Percentiles rank a stretch among this genome's conserved stretches.
Conservation (phyloP, 92 coral and sea anemone species). For the Ricordea florida region DNA sequence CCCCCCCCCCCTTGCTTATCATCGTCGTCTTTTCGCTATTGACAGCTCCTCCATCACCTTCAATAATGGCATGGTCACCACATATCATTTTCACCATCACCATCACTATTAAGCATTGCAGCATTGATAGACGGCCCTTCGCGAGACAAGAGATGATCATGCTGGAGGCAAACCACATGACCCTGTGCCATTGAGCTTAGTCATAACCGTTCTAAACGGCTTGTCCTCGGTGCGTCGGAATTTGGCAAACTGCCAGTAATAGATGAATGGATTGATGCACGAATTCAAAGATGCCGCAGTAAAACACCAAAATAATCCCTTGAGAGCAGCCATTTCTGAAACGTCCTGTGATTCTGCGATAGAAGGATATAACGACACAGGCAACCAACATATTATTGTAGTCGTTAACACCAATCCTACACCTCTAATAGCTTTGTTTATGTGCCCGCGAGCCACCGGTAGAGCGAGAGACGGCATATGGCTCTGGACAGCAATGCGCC, state of each 20-base stretch:
- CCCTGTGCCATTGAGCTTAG: too few relatives aligned
- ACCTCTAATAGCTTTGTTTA: not conserved
- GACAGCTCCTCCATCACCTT: too few relatives aligned
- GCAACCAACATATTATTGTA: conserved; percentile 17
- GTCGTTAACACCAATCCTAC: conserved; percentile 13
- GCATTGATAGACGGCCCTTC: too few relatives aligned
- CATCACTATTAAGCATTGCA: too few relatives aligned
- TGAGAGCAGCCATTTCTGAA: not conserved
- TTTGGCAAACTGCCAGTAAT: not conserved
- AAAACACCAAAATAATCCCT: not conserved
- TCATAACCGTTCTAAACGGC: too few relatives aligned
- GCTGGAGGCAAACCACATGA: too few relatives aligned
- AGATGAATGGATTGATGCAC: conserved; percentile 28
- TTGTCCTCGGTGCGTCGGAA: conserved; percentile 8
- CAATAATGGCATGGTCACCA: too few relatives aligned
- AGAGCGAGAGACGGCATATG: not conserved
- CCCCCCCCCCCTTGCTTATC: too few relatives aligned
- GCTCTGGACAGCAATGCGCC: not conserved
- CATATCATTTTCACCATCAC: too few relatives aligned
- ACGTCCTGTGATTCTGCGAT: not conserved
- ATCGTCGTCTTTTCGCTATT: too few relatives aligned
- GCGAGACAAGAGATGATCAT: too few relatives aligned
- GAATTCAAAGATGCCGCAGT: not conserved
- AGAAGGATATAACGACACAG: not conserved
- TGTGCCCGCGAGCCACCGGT: not conserved